These are phyloP conservation scores for Hyles vespertilio DNA, from an alignment of 1,140 invertebrate genomes.

Conservation along the genomic window DNA sequence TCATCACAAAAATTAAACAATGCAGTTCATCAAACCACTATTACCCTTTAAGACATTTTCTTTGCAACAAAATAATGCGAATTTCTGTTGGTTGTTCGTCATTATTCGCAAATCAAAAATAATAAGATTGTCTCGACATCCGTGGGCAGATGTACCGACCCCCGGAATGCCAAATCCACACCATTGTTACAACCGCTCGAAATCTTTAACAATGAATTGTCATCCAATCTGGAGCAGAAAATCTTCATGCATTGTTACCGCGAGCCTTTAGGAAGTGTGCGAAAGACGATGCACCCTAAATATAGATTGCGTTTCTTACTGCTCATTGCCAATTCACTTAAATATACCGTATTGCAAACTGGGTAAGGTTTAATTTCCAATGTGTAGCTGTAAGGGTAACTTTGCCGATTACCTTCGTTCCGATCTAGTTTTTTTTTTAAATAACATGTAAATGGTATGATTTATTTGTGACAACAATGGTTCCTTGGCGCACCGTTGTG, in stretches of 20 bases:
- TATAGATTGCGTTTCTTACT: background rate
- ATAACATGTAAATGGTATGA: constrained; percentile 55
- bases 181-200: constrained; percentile 46
- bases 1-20: no score
- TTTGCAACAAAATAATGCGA: no score
- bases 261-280: constrained; percentile 55
- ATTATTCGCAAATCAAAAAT: constrained; percentile 8
- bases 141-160: background rate
- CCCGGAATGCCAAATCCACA: constrained; percentile 25
- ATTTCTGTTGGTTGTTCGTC: no score
- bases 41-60: no score
- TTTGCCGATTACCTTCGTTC: constrained; percentile 27
- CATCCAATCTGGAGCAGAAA: constrained; percentile 54
- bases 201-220: constrained; percentile 14
- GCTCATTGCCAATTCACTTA: background rate
- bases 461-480: constrained; percentile 63
- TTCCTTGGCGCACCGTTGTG: constrained; percentile 44
- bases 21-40: no score
- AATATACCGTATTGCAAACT: background rate
- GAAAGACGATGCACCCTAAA: constrained; percentile 40
- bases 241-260: constrained; percentile 37
- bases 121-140: constrained; percentile 7
- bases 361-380: constrained; percentile 4
- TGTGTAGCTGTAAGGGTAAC: constrained; percentile 7
- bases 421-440: constrained; percentile 54